phyloP scores from a whole-genome alignment of 2,113 vertebrate genomes.

The Vanacampus margaritifer region DNA sequence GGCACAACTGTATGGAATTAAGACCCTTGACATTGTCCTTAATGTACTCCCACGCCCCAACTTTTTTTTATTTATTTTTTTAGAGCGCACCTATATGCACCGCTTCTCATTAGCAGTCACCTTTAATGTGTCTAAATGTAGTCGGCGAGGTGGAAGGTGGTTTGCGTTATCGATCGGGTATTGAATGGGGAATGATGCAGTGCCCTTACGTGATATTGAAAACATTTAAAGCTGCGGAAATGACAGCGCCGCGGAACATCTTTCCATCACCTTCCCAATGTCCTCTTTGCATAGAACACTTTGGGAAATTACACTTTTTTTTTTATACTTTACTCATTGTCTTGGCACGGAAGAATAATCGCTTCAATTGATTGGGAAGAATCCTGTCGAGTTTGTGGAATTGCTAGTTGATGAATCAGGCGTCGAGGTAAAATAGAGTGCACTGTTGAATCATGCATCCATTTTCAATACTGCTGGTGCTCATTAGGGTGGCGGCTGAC shows the following conservation, averaged over 20 bases:
- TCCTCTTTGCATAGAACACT: constrained; percentile 19
- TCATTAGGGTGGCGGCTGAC: neutral
- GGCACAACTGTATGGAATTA: constrained; percentile 44
- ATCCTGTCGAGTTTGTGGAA: constrained; percentile 24
- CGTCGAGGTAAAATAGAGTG: neutral
- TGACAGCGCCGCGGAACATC: constrained; percentile 33
- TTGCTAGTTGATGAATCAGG: neutral
- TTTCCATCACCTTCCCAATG: constrained; percentile 17
- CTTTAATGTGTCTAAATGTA: constrained; percentile 70
- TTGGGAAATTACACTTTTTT: neutral
- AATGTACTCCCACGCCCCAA: neutral
- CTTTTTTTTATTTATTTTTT: neutral
- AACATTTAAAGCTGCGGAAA: constrained; percentile 53
- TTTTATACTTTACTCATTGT: neutral
- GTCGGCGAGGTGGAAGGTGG: constrained; percentile 62
- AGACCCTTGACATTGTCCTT: constrained; percentile 56
- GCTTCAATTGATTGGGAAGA: neutral
- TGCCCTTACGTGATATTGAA: constrained; percentile 72
- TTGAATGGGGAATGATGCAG: constrained; percentile 64
- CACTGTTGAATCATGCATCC: neutral
- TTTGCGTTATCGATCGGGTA: constrained; percentile 62
- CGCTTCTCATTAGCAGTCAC: constrained; percentile 66
- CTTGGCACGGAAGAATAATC: neutral
- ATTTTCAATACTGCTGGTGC: neutral
- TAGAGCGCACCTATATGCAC: neutral